Base-by-base conservation (phyloP, 2,797 vertebrate genomes). In the Sphenopsis melanotis region DNA sequence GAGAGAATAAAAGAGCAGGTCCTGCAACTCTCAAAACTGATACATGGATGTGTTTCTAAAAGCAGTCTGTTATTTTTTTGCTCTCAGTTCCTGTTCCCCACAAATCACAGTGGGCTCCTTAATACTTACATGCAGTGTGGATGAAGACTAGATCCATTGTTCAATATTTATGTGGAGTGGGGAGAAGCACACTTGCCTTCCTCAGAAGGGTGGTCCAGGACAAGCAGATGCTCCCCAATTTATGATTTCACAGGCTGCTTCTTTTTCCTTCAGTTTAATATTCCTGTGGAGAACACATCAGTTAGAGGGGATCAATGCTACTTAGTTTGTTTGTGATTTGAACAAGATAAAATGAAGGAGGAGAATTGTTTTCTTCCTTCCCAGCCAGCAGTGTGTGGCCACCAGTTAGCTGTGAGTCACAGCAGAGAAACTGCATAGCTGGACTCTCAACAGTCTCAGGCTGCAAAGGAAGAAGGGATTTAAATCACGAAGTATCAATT, bases 351-450 rank as follows among this genome's bases (percentile, higher is more conserved):
- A 86, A 69, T 34, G 53, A 69, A 79, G 87, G 66, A 77, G 34
- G 49, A 65, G 56, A 78, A 36, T 32, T 86, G 39, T 89, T 93
- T 82, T 84, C 55, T 79, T 89, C 59, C 37, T 93, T 79, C 34
- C 44, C 44, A 66, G n/a, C 32, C 18, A 75, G 57, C 72, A 50
- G 53, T 1, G 3, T 60, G 76, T 61, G 79, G 57, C 72, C 32
- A 90, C 57, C 61, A 70, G 81, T 50, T 53, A 71, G 46, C 50
- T 4, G 1, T 79, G 49, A 95, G 64, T 93, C 74, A 70, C 74
- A 41, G 74, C 47, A 84, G 60, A 90, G 74, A 66, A 53, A 32
- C 76, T 50, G 23, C 49, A 8, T 79, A 36, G 64, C 75, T 90
- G 0, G 4, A 70, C 15, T 77, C 81, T 57, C 61, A 36, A 4